Conservation (phyloP, 2,888 invertebrate genomes). For the Drosophila nr. perissopoda region DNA sequence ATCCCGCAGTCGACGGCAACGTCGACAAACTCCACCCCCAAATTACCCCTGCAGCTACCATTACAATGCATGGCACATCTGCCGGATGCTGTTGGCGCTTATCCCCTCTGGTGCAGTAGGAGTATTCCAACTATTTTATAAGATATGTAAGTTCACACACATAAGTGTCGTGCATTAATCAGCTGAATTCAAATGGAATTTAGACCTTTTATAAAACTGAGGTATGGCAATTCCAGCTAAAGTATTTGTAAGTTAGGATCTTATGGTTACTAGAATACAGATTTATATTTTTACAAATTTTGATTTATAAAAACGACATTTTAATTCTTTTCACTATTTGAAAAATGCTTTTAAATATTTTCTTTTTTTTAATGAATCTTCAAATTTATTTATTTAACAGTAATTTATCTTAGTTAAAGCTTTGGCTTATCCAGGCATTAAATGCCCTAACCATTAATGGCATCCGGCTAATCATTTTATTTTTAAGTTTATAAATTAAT, state of each 20-base stretch:
- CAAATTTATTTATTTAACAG: not conserved
- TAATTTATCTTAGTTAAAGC: not conserved
- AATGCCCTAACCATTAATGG: not conserved
- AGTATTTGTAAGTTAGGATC: not conserved
- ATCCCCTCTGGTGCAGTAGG: constrained; percentile 14
- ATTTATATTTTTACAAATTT: not conserved
- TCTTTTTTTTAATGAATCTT: not conserved
- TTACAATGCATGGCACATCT: constrained; percentile 50
- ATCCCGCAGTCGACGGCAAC: constrained; percentile 63
- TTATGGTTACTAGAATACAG: not conserved
- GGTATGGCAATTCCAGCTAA: not conserved
- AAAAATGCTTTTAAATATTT: not conserved
- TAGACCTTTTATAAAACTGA: not conserved
- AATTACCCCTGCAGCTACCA: not conserved
- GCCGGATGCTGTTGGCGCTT: constrained; percentile 62
- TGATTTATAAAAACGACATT: not conserved
- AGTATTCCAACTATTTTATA: constrained; percentile 45
- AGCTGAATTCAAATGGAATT: constrained; percentile 22
- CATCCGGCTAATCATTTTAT: not conserved
- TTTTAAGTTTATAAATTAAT: not conserved
- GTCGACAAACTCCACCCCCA: constrained; percentile 5
- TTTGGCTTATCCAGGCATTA: not conserved
- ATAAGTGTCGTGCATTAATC: constrained; percentile 21
- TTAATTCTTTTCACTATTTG: not conserved
- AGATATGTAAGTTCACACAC: constrained; percentile 39